phyloP scores from a whole-genome alignment of 2,797 vertebrate species.

The Cryptoprocta ferox region DNA sequence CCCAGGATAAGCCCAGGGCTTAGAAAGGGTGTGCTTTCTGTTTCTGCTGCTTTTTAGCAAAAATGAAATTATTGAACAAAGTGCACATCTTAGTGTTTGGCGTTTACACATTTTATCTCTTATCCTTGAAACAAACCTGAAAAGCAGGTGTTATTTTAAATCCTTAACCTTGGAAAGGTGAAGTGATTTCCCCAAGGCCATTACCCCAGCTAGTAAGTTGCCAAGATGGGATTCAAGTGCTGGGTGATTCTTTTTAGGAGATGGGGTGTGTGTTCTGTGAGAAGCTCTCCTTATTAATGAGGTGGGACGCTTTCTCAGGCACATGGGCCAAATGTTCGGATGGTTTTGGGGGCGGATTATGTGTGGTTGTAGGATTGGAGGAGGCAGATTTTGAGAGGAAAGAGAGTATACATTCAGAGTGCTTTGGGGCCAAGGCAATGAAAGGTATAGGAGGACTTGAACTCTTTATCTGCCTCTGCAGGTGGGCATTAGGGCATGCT shows the following conservation, averaged over 20 bases:
- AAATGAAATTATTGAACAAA: conserved; percentile 12
- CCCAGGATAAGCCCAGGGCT: background rate
- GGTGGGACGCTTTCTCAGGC: background rate
- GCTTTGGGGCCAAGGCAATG: background rate
- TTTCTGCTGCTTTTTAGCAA: conserved; percentile 12
- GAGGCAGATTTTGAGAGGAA: background rate
- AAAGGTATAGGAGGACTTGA: no score
- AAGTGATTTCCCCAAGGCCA: background rate
- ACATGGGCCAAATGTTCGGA: background rate
- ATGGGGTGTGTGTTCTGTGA: background rate
- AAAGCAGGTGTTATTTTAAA: conserved; percentile 33
- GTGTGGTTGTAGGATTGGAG: background rate
- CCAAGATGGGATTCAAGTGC: background rate
- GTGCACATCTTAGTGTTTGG: background rate
- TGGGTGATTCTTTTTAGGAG: background rate
- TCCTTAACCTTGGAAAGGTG: conserved; percentile 4
- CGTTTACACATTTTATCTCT: background rate
- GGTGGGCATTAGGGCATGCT: background rate
- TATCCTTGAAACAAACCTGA: conserved; percentile 20
- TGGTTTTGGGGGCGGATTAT: background rate
- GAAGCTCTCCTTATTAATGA: background rate
- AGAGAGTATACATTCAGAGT: background rate
- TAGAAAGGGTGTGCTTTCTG: background rate
- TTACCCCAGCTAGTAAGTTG: background rate
- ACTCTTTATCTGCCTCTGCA: background rate